phyloP scores from a whole-genome alignment of 2,113 vertebrate genomes.

The Rhabdornis inornatus region DNA sequence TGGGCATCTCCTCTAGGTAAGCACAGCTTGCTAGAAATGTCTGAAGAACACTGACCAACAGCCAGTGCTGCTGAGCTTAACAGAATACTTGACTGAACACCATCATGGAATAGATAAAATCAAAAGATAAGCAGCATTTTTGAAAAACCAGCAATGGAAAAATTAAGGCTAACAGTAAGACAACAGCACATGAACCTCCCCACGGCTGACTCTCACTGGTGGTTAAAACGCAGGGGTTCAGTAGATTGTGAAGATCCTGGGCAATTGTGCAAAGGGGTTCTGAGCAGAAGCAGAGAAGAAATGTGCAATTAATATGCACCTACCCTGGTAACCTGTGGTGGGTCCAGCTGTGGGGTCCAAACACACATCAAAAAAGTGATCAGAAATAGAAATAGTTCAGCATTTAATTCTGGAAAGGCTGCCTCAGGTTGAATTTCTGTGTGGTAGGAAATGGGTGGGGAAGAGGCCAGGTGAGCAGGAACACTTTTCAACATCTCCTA shows the following conservation, averaged over 20 bases:
- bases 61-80: not conserved
- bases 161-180: not conserved
- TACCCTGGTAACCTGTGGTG: not conserved
- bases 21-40: not conserved
- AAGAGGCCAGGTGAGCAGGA: not conserved
- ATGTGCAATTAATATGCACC: not conserved
- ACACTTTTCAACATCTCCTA: not conserved
- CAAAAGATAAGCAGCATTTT: not conserved
- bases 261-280: not conserved
- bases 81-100: not conserved
- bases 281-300: not conserved
- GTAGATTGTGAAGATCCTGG: not conserved
- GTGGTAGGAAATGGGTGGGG: not conserved
- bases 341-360: not conserved
- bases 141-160: not conserved
- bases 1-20: not conserved
- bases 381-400: not conserved
- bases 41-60: not conserved
- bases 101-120: not conserved
- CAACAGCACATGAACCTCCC: not conserved
- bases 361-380: not conserved
- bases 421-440: not conserved
- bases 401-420: not conserved
- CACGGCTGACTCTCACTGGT: not conserved
- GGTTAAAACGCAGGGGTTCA: not conserved